Conservation (phyloP, 2,888 invertebrate species). For the Mimachlamys varia region DNA sequence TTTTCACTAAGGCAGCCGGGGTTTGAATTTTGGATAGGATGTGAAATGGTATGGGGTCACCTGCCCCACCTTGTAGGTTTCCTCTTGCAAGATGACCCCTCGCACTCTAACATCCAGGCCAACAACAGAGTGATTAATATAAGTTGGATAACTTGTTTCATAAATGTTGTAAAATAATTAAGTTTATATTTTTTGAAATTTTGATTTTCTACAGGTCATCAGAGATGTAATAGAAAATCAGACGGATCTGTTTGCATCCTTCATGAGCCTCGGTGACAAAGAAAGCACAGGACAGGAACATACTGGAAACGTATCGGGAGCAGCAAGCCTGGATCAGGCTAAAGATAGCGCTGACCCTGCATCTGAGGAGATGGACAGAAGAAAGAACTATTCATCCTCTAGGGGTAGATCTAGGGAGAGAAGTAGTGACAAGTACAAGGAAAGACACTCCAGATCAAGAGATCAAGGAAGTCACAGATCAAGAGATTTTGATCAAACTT, state of each 20-base stretch:
- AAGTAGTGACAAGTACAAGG: neutral
- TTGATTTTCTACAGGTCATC: slow-evolving; percentile 65
- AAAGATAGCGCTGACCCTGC: neutral
- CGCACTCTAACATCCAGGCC: too few relatives aligned
- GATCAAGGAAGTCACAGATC: neutral
- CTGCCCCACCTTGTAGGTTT: too few relatives aligned
- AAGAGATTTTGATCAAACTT: neutral
- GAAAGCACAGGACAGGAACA: neutral
- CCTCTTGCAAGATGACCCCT: too few relatives aligned
- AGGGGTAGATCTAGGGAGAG: neutral
- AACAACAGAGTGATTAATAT: too few relatives aligned
- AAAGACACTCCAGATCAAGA: neutral
- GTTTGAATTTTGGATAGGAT: too few relatives aligned
- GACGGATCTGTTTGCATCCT: slow-evolving; percentile 66
- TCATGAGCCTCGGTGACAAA: neutral
- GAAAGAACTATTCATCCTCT: neutral
- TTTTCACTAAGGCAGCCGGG: too few relatives aligned
- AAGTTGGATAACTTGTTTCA: too few relatives aligned
- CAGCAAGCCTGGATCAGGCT: neutral
- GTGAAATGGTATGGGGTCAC: too few relatives aligned
- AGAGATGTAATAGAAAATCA: slow-evolving; percentile 75
- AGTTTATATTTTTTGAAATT: neutral
- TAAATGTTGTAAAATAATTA: too few relatives aligned
- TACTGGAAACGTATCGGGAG: neutral
- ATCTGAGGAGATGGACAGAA: neutral